Evolutionary conservation across 1,140 invertebrate genomes (phyloP), one percentile per base, ranked within the genome.

Genomic region (Eciton burchellii): DNA sequence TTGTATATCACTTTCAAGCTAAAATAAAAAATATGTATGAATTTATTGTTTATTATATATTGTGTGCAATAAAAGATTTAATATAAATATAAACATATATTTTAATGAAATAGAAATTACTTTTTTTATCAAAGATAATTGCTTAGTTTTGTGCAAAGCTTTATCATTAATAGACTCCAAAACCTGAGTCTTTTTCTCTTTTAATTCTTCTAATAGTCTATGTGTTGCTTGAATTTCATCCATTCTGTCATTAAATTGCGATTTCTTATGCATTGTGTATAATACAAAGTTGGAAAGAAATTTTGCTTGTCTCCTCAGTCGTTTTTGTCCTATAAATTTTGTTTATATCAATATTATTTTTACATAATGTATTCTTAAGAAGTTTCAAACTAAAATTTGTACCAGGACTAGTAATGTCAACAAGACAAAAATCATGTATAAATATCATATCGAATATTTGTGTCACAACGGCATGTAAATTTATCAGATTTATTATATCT

Each of bases 331-430:
- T 91, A 65, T 4, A 60, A 41, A 81, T 49, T 54, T 57, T 0
- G 49, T 62, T 21, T 68, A 70, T 81, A 4, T 9, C n/a, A 56
- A 56, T 35, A 54, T 71, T 70, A 29, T 8, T 9, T 54, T 19
- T 52, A 70, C 26, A 59, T 45, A 77, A 14, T 29, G 12, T 3
- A 24, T 45, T n/a, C 16, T 45, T 35, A 16, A 45, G 35, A 73
- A 8, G 6, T 2, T 57, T 1, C 3, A 60, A 41, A 45, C 0
- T 84, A 3, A 24, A 57, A 9, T 60, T 60, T 62, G 6, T 86
- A 91, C 90, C 88, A 62, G 91, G 90, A 73, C 74, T 88, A 24
- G 84, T 90, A 0, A 92, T 89, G 41, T 92, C 92, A 0, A 76
- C 90, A 43, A 92, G 73, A 74, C 49, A 82, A 35, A 92, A 86